These are phyloP conservation scores for Hyalella azteca DNA, from an alignment of 2,888 invertebrate species.

Conservation along the genomic window DNA sequence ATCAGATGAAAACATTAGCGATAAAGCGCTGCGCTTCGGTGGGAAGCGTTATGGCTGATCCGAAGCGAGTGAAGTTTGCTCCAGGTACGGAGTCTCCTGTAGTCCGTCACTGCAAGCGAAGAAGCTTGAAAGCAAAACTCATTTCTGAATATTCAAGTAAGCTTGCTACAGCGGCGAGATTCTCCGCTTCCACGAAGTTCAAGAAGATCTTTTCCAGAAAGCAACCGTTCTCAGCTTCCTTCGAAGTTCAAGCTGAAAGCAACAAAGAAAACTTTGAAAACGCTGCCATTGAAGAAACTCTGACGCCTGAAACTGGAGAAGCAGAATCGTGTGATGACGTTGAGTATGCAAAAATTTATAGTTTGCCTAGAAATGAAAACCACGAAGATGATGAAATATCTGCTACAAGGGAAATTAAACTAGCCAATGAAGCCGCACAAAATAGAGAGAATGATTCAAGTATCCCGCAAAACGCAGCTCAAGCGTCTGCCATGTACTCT, in stretches of 20 bases:
- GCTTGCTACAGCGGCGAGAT: background rate
- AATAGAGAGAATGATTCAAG: no score
- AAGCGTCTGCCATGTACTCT: no score
- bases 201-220: background rate
- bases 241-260: background rate
- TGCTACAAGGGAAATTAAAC: no score
- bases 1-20: background rate
- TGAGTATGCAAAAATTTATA: no score
- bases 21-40: background rate
- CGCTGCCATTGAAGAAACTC: background rate
- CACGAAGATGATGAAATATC: no score
- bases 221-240: background rate
- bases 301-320: background rate
- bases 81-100: conserved; percentile 8
- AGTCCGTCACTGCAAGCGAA: conserved; percentile 14
- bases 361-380: no score
- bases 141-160: conserved; percentile 19
- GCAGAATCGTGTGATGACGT: no score
- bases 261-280: background rate
- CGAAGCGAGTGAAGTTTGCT: background rate
- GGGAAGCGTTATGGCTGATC: background rate
- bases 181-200: background rate
- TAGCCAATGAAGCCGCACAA: no score
- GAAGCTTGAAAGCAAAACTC: conserved; percentile 4
- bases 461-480: background rate